Evolutionary conservation across 1,140 invertebrate genomes (phyloP).

Genomic region (Drosophila quadrilineata): DNA sequence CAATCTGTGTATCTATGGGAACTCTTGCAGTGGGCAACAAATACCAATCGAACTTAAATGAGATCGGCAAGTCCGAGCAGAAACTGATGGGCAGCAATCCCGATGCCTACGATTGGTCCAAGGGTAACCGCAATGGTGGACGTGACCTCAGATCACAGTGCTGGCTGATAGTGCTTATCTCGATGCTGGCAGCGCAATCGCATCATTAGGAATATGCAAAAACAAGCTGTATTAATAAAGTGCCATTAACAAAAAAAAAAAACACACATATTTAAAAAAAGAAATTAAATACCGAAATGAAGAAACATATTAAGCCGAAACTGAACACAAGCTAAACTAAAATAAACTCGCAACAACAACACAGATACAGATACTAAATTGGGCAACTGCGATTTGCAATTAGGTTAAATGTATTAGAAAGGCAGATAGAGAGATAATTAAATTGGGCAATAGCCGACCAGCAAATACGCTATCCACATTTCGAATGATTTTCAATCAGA

Average conservation of each 20-base stretch:
- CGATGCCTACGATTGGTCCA: constrained; percentile 77
- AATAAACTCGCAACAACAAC: constrained; percentile 1
- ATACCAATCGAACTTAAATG: constrained; percentile 87
- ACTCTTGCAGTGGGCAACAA: constrained; percentile 84
- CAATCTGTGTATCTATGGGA: neutral
- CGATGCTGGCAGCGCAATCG: constrained; percentile 21
- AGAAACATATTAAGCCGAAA: neutral
- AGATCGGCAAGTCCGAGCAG: constrained; percentile 87
- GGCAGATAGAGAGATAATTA: too few species aligned
- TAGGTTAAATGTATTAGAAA: too few species aligned
- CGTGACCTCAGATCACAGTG: neutral
- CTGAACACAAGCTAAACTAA: neutral
- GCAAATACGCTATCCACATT: too few species aligned
- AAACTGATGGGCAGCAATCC: constrained; percentile 83
- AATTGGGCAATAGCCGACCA: too few species aligned
- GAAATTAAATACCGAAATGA: constrained; percentile 2
- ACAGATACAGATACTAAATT: constrained; percentile 31
- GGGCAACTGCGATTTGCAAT: constrained; percentile 29
- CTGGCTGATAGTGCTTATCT: constrained; percentile 21
- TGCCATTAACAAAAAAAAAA: constrained; percentile 50
- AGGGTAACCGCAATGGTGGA: constrained; percentile 50
- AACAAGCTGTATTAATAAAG: constrained; percentile 54
- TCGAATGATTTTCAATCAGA: too few species aligned
- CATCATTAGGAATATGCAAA: constrained; percentile 23
- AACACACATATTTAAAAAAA: too few species aligned